Evolutionary conservation across 1,140 invertebrate species (phyloP).

Genomic region (Trichoplusia ni): DNA sequence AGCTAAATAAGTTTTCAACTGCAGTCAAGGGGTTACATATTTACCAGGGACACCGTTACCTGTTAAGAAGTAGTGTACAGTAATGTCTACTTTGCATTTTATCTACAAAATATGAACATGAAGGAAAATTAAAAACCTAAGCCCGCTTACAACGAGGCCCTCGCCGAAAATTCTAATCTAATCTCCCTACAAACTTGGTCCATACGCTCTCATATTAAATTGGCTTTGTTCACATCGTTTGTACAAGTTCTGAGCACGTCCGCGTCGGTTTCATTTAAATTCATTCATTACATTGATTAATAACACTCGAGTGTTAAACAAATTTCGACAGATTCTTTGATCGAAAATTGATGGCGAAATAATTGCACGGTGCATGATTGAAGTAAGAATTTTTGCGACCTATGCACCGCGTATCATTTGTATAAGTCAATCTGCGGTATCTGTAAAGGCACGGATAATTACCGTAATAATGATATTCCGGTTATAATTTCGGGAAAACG

Average conservation of each 20-base stretch:
- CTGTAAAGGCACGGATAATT: slow-evolving; percentile 5
- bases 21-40: too few species aligned
- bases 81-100: too few species aligned
- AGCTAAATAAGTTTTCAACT: too few species aligned
- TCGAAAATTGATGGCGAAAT: slow-evolving; percentile 56
- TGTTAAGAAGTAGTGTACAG: too few species aligned
- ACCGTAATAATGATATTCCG: slow-evolving; percentile 13
- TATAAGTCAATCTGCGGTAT: slow-evolving; percentile 41
- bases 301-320: slow-evolving; percentile 10
- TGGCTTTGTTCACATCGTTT: slow-evolving; percentile 14
- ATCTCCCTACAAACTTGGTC: slow-evolving; percentile 1
- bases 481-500: slow-evolving; percentile 37
- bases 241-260: neutral
- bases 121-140: neutral
- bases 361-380: slow-evolving; percentile 42
- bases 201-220: neutral
- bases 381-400: slow-evolving; percentile 21
- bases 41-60: too few species aligned
- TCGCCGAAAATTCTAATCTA: neutral
- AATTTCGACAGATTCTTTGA: slow-evolving; percentile 43
- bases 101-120: too few species aligned
- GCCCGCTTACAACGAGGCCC: neutral
- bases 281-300: slow-evolving; percentile 27
- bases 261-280: slow-evolving; percentile 11
- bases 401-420: slow-evolving; percentile 39